These are phyloP conservation scores for Microcebus jonahi DNA, from an alignment of 2,113 vertebrate species.

Conservation along the genomic window DNA sequence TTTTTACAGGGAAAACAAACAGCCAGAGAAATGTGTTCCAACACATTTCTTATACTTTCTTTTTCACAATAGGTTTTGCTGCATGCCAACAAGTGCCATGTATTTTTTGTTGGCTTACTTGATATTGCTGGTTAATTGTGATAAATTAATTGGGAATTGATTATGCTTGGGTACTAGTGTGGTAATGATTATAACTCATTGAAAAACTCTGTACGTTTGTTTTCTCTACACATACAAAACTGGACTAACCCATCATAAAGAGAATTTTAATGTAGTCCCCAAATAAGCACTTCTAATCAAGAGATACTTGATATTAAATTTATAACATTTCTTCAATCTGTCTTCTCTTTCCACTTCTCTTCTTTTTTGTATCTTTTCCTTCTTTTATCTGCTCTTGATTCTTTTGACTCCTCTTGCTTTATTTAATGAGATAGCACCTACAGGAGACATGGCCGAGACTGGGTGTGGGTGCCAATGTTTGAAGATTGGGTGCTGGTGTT, in stretches of 20 bases:
- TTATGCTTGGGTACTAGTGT: background rate
- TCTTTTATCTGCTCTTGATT: background rate
- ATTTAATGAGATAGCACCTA: background rate
- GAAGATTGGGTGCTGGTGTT: too few species aligned
- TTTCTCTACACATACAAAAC: background rate
- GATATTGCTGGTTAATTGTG: background rate
- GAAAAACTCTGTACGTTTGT: background rate
- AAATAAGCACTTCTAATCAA: background rate
- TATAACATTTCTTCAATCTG: background rate
- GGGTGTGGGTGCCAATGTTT: too few species aligned
- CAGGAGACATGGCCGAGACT: too few species aligned
- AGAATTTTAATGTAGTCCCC: background rate
- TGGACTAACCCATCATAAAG: background rate
- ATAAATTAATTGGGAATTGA: background rate
- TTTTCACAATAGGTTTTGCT: background rate
- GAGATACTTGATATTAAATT: background rate
- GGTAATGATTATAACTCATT: background rate
- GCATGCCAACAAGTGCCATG: accelerated
- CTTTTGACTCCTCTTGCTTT: background rate
- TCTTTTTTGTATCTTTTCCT: background rate
- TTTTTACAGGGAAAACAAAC: background rate
- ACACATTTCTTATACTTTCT: background rate
- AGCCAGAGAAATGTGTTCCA: background rate
- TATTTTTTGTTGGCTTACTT: background rate
- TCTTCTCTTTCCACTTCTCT: background rate